Evolutionary conservation across 2,797 vertebrate species (phyloP).

Genomic region (Typhlichthys eigenmanni): DNA sequence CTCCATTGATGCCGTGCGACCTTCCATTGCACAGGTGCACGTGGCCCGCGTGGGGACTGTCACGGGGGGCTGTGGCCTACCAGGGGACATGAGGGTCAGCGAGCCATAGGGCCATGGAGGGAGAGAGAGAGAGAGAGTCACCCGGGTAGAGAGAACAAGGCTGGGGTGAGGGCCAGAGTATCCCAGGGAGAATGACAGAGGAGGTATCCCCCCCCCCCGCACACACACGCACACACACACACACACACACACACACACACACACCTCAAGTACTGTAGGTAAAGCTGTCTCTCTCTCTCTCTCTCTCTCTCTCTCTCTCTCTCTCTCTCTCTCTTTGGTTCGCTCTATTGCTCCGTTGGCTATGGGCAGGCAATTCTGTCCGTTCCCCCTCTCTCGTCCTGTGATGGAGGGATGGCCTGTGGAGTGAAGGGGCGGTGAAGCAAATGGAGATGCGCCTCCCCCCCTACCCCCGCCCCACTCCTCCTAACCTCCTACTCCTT

Average conservation of each 20-base stretch:
- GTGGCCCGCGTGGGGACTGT: slow-evolving; percentile 42
- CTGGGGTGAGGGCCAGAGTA: slow-evolving; percentile 5
- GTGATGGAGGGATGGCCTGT: slow-evolving; percentile 69
- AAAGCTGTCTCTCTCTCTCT: slow-evolving; percentile 17
- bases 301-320: slow-evolving; percentile 17
- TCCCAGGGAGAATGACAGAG: slow-evolving; percentile 7
- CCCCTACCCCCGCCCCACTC: neutral
- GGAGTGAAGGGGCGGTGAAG: slow-evolving; percentile 61
- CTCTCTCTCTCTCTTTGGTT: slow-evolving; percentile 41
- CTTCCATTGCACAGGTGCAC: slow-evolving; percentile 37
- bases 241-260: neutral
- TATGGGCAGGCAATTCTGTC: slow-evolving; percentile 66
- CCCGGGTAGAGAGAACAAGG: slow-evolving; percentile 55
- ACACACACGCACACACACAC: neutral
- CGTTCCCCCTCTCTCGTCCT: slow-evolving; percentile 68
- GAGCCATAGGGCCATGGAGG: slow-evolving; percentile 7
- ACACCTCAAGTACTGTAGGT: slow-evolving; percentile 28
- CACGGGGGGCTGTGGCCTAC: slow-evolving; percentile 40
- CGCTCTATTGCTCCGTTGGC: slow-evolving; percentile 65
- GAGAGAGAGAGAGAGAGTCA: slow-evolving; percentile 57
- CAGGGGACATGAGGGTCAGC: slow-evolving; percentile 58
- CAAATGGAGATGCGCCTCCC: slow-evolving; percentile 38
- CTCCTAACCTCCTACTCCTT: slow-evolving; percentile 19
- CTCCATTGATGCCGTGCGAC: slow-evolving; percentile 56
- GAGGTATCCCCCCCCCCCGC: neutral